Percentiles rank a stretch among this genome's conserved stretches.
phyloP scores from a whole-genome alignment of 1,140 invertebrate genomes.

The Drosophila eugracilis region DNA sequence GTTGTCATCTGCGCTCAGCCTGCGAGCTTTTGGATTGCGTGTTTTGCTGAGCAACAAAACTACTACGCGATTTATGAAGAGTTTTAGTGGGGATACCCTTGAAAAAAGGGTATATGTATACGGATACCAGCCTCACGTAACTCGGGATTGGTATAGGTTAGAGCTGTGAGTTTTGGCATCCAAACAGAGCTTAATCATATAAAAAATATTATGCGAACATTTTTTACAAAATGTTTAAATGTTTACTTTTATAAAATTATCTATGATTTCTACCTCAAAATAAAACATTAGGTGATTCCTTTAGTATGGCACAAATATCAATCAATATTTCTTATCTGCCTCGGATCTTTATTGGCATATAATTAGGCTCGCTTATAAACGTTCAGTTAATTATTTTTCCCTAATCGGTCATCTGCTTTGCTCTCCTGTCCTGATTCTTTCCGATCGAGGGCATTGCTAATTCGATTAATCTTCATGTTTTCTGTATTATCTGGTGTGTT shows the following conservation, averaged over 20 bases:
- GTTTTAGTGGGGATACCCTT: constrained; percentile 40
- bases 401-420: constrained; percentile 11
- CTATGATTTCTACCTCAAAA: too few species aligned
- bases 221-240: too few species aligned
- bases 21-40: constrained; percentile 32
- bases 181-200: not conserved
- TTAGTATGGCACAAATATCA: not conserved
- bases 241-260: not conserved
- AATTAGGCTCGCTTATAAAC: not conserved
- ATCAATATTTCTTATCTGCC: not conserved
- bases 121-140: not conserved
- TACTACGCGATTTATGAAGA: constrained; percentile 20
- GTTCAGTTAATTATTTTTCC: not conserved
- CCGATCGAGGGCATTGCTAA: constrained; percentile 47
- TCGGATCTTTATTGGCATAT: not conserved
- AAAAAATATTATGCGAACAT: not conserved
- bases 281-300: too few species aligned
- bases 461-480: constrained; percentile 48
- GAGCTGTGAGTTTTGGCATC: not conserved
- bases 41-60: constrained; percentile 12
- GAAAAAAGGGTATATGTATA: constrained; percentile 4
- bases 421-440: constrained; percentile 9
- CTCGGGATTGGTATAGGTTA: not conserved
- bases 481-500: constrained; percentile 54
- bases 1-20: constrained; percentile 34